Evolutionary conservation across 1,140 invertebrate genomes (phyloP).

Genomic region (Cephus cinctus): DNA sequence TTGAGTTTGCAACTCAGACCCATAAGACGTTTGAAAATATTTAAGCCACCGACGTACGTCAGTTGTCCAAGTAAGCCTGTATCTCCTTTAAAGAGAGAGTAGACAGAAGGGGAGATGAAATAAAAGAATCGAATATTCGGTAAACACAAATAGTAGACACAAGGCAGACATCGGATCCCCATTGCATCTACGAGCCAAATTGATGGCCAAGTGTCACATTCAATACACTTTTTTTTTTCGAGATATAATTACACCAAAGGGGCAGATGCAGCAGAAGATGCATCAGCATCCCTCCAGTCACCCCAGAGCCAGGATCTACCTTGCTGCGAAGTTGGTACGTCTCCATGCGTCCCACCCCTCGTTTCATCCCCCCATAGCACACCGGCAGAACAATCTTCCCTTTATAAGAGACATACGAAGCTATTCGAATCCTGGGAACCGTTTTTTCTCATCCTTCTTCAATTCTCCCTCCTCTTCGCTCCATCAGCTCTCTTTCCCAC

Average conservation of each 20-base stretch:
- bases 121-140: no score
- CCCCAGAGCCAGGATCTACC: no score
- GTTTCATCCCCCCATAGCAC: conserved; percentile 29
- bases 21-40: background rate
- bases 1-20: background rate
- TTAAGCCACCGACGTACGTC: background rate
- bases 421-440: conserved; percentile 52
- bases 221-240: conserved; percentile 29
- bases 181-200: conserved; percentile 40
- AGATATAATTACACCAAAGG: conserved; percentile 39
- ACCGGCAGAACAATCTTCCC: conserved; percentile 43
- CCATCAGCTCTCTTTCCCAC: conserved; percentile 9
- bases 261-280: conserved; percentile 41
- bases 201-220: conserved; percentile 35
- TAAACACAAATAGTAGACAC: no score
- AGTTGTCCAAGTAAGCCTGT: no score
- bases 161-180: no score
- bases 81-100: no score
- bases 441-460: conserved; percentile 32
- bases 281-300: conserved; percentile 27
- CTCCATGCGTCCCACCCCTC: conserved; percentile 18
- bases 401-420: conserved; percentile 48
- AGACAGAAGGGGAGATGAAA: no score
- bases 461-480: conserved; percentile 16
- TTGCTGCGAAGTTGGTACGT: conserved; percentile 21